Base-by-base conservation (phyloP, 2,888 invertebrate species). In the Alentia gelatinosa region DNA sequence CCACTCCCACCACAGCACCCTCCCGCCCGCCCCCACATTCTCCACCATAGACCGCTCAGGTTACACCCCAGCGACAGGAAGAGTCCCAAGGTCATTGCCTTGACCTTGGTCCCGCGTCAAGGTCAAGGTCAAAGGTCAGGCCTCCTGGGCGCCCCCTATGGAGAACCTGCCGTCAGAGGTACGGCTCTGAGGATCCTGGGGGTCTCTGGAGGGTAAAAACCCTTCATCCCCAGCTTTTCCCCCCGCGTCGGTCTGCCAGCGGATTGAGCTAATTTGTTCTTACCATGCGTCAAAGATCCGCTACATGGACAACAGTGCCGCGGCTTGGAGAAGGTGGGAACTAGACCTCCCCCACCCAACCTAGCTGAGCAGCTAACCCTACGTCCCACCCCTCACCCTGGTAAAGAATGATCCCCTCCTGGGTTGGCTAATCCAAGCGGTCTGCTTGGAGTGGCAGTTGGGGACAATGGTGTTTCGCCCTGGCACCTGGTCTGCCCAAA, bases 71-170 rank as follows among this genome's bases (percentile, higher is more conserved):
- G 79, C 5, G 37, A 39, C 79, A 79, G 79, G 37, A 39, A 39
- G 4, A 79, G 39, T 5, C n/a, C 35, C 15, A 1, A 35, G 79
- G 79, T 79, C 79, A 79, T 15, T 39, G 26, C 79, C n/a, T 5
- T 15, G 37, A 35, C 7, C 79, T 26, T 79, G 79, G 30, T 68
- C n/a, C 79, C n/a, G 37, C 37, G 39, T 23, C 37, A 35, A 79
- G 79, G 79, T 79, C 79, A 79, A 12, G 39, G 79, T 79, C 39
- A n/a, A 37, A 79, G 79, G 79, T 79, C 79, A 35, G 23, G 39
- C 79, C 79, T 79, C 79, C 79, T 23, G 79, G 79, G 79, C 19
- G 12, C 30, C 30, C 79, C 33, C 39, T 39, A 9, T 63, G 79
- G 39, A 79, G 68, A 30, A 68, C 12, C 12, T 19, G 30, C 30